These are phyloP conservation scores for Leistus spinibarbis DNA, from an alignment of 2,888 invertebrate genomes.

Conservation along the genomic window DNA sequence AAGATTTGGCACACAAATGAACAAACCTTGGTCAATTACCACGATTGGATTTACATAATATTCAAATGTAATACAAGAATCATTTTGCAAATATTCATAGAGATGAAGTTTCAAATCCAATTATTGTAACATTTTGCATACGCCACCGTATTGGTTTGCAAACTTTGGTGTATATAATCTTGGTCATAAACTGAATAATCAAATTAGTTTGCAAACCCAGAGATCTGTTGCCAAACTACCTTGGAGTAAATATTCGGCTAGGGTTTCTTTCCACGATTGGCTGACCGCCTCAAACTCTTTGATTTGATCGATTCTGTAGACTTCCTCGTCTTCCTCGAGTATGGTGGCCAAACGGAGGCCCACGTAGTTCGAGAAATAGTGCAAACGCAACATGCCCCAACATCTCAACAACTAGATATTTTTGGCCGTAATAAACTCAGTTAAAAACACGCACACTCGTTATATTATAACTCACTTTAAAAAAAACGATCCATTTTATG, in stretches of 20 bases:
- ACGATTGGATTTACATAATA: too few relatives aligned
- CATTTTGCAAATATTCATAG: too few relatives aligned
- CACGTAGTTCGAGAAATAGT: slow-evolving; percentile 82
- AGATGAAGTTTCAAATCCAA: background rate
- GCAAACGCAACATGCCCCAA: slow-evolving; percentile 79
- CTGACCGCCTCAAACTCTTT: slow-evolving; percentile 85
- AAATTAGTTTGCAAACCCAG: too few relatives aligned
- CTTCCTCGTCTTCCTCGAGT: slow-evolving; percentile 62
- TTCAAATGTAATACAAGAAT: too few relatives aligned
- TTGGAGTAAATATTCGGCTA: slow-evolving; percentile 73
- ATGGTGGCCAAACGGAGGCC: slow-evolving; percentile 65
- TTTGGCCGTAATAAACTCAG: background rate
- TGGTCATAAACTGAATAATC: background rate
- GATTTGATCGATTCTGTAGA: slow-evolving; percentile 82
- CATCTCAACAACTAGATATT: slow-evolving; percentile 45
- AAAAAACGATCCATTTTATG: background rate
- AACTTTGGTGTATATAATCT: background rate
- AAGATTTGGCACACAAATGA: too few relatives aligned
- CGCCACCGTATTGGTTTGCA: too few relatives aligned
- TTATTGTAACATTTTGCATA: background rate
- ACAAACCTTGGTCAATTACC: too few relatives aligned
- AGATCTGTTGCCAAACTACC: slow-evolving; percentile 54
- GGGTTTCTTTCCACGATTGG: slow-evolving; percentile 76
- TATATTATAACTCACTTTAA: background rate
- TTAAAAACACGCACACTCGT: slow-evolving; percentile 5